These are phyloP conservation scores for Felis catus DNA, from an alignment of 2,113 vertebrate species.

Conservation along the genomic window DNA sequence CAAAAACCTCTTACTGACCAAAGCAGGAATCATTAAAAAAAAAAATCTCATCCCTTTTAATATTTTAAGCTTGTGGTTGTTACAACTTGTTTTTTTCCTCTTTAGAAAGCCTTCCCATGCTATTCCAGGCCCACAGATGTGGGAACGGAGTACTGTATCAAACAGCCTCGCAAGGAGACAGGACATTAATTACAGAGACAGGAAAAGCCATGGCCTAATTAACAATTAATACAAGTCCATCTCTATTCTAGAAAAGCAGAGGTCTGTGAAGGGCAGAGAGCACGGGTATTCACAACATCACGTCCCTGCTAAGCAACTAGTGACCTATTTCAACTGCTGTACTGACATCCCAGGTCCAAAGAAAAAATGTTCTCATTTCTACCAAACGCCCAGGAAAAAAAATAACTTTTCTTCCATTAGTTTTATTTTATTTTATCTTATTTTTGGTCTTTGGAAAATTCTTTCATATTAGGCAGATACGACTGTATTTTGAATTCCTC, in stretches of 20 bases:
- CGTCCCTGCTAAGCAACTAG: background rate
- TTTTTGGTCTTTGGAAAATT: background rate
- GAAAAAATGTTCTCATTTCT: background rate
- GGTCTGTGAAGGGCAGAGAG: background rate
- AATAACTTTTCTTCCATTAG: background rate
- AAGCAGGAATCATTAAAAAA: background rate
- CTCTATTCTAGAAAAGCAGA: background rate
- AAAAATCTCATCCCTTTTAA: background rate
- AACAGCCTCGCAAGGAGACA: background rate
- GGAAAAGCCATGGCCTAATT: conserved; percentile 1
- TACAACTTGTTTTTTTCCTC: background rate
- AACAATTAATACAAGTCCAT: background rate
- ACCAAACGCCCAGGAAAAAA: background rate
- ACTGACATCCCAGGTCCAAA: background rate
- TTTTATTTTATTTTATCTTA: background rate
- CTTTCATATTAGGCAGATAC: background rate
- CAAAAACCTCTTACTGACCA: background rate
- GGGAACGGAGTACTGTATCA: background rate
- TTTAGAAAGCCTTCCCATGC: background rate
- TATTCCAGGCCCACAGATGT: background rate
- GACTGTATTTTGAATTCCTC: background rate
- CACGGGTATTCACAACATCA: background rate
- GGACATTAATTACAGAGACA: background rate
- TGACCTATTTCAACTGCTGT: background rate
- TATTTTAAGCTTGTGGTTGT: background rate